Evolutionary conservation across 1,140 invertebrate species (phyloP).

Genomic region (Laupala kohalensis): DNA sequence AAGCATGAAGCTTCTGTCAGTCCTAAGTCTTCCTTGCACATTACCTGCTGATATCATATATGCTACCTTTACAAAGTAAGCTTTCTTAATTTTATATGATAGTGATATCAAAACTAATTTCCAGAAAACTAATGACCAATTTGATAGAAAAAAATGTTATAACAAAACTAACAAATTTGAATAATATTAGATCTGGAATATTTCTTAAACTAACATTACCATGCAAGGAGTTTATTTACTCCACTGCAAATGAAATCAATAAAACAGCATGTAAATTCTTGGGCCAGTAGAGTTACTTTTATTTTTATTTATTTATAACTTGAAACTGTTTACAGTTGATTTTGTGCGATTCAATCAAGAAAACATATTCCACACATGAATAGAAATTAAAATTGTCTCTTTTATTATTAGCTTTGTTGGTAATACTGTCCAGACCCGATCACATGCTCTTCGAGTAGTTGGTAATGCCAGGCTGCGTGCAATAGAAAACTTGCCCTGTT

Average conservation of each 20-base stretch:
- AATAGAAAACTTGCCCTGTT: neutral
- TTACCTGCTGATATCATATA: slow-evolving; percentile 74
- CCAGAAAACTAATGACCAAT: neutral
- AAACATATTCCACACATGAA: too few species aligned
- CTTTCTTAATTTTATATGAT: neutral
- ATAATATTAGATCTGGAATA: neutral
- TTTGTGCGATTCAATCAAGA: too few species aligned
- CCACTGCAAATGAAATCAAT: too few species aligned
- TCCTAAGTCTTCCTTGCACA: slow-evolving; percentile 69
- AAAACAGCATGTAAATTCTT: too few species aligned
- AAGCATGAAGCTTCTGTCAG: slow-evolving; percentile 61
- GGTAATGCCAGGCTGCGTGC: slow-evolving; percentile 26
- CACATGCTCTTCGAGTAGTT: slow-evolving; percentile 37
- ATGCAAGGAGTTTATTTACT: too few species aligned
- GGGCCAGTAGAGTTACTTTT: too few species aligned
- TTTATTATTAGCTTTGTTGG: slow-evolving; percentile 33
- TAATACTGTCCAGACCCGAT: slow-evolving; percentile 37
- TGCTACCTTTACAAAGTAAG: slow-evolving; percentile 70
- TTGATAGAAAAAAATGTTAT: neutral
- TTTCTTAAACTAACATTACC: too few species aligned
- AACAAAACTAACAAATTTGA: neutral
- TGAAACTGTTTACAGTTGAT: too few species aligned
- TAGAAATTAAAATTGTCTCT: slow-evolving; percentile 16
- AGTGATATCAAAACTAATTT: neutral
- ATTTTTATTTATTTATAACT: too few species aligned